Evolutionary conservation across 53 echinoderm and acorn worm genomes (phyloP), one percentile per base, ranked within the genome.

Genomic region (Holothuria scabra): DNA sequence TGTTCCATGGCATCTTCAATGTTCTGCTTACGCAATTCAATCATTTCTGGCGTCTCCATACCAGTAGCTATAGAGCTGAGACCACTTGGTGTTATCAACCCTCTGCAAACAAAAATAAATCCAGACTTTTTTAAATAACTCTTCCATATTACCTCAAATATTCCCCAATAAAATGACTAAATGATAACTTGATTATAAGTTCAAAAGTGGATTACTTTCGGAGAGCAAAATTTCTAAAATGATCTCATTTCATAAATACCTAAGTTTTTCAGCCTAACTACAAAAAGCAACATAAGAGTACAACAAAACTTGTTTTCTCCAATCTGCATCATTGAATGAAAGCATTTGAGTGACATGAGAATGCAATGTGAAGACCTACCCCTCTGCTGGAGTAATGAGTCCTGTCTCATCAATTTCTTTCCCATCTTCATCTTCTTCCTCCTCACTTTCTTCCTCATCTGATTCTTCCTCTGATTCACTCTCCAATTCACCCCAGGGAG

Each of bases 1-100:
- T 95, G 95, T 30, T 99, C 99, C 99, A 99, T 99, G 21, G 94
- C 87, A 75, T 99, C 99, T 63, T 99, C 99, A 59, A 99, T 99
- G 72, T 94, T 99, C 89, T 93, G 94, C 88, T 99, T 99, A 35
- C 99, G 84, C 14, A 99, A 87, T 67, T 99, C 99, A 56, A 99
- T 99, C 95, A 95, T 99, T 87, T 99, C 99, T 24, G 99, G 99
- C 59, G 99, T 99, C 76, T 99, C 99, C 95, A 99, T 91, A 25
- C 99, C 99, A 8, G 99, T 91, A 5, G 99, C 89, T 29, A 99
- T 89, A 4, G 99, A 99, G 23, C 95, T 99, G 56, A 99, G 55
- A 19, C 99, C 99, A 48, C 99, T 99, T 4, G 99, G 99, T 0
- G 99, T 99, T 59, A 99, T 93, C 84, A 99, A 76, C 35, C 99